phyloP scores from a whole-genome alignment of 2,113 vertebrate genomes.

The Echinops telfairi region DNA sequence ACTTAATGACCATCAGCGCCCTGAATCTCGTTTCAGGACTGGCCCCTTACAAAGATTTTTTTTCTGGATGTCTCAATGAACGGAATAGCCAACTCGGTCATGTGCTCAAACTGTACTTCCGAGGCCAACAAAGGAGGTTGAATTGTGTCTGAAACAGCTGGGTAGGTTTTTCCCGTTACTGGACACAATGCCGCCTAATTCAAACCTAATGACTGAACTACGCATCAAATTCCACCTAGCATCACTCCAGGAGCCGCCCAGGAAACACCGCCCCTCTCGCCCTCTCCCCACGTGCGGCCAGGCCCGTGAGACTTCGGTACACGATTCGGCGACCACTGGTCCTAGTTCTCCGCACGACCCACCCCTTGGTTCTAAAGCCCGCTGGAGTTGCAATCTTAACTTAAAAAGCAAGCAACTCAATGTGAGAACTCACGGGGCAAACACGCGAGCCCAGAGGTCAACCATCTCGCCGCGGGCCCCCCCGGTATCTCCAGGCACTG shows the following conservation, averaged over 20 bases:
- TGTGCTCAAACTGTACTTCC: not conserved
- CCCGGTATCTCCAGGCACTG: not conserved
- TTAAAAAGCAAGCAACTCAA: too few species aligned
- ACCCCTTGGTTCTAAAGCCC: not conserved
- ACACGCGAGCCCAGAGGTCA: too few species aligned
- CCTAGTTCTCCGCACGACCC: too few species aligned
- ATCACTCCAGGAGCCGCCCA: not conserved
- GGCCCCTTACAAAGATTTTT: not conserved
- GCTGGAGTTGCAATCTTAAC: not conserved
- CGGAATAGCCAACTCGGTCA: slow-evolving; percentile 1
- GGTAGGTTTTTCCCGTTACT: not conserved
- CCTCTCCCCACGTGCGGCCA: not conserved
- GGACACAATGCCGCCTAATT: not conserved
- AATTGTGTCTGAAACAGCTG: not conserved
- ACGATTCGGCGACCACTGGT: not conserved
- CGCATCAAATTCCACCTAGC: not conserved
- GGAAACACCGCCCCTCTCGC: not conserved
- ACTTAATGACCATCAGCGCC: not conserved
- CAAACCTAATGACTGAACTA: not conserved
- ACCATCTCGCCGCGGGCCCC: not conserved
- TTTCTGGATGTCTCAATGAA: not conserved
- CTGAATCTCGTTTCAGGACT: not conserved
- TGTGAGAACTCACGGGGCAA: too few species aligned
- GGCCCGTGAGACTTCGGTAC: not conserved
- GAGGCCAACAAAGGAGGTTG: not conserved